These are phyloP conservation scores for Helicoverpa assulta DNA, from an alignment of 2,888 invertebrate species.

Conservation along the genomic window DNA sequence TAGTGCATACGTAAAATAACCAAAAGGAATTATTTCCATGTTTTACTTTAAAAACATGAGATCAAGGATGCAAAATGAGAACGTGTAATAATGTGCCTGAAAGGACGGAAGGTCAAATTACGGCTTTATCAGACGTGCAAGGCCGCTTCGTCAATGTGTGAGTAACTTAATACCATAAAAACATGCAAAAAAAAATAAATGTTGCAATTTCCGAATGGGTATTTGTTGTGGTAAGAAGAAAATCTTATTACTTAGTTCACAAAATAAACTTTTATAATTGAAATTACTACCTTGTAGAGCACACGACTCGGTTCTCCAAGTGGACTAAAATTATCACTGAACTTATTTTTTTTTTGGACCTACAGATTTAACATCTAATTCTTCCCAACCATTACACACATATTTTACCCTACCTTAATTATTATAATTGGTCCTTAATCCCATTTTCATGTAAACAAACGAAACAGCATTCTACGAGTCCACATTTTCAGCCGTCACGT, in stretches of 20 bases:
- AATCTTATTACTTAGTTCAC: too few relatives aligned
- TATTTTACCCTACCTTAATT: too few relatives aligned
- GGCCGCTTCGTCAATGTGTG: slow-evolving; percentile 6
- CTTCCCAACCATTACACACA: too few relatives aligned
- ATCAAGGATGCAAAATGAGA: slow-evolving; percentile 4
- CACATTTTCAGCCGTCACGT: slow-evolving; percentile 1
- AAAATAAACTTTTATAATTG: too few relatives aligned
- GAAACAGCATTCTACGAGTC: not conserved
- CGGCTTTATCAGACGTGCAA: slow-evolving; percentile 20
- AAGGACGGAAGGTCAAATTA: slow-evolving; percentile 13
- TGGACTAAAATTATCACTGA: too few relatives aligned
- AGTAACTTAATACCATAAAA: not conserved
- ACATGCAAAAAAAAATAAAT: slow-evolving; percentile 3
- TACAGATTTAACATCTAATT: too few relatives aligned
- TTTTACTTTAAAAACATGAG: slow-evolving; percentile 5
- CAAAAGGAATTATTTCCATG: not conserved
- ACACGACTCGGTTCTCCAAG: too few relatives aligned
- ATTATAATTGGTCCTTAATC: not conserved
- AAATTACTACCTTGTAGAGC: too few relatives aligned
- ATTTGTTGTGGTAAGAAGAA: too few relatives aligned
- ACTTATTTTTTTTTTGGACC: too few relatives aligned
- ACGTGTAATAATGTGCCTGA: slow-evolving; percentile 19
- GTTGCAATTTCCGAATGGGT: not conserved
- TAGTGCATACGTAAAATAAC: not conserved
- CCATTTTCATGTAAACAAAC: not conserved